A percentile compares a stretch with the other conserved stretches of the same genome.
These are phyloP conservation scores for Coboldia fuscipes DNA, from an alignment of 1,140 invertebrate species.

Conservation along the genomic window DNA sequence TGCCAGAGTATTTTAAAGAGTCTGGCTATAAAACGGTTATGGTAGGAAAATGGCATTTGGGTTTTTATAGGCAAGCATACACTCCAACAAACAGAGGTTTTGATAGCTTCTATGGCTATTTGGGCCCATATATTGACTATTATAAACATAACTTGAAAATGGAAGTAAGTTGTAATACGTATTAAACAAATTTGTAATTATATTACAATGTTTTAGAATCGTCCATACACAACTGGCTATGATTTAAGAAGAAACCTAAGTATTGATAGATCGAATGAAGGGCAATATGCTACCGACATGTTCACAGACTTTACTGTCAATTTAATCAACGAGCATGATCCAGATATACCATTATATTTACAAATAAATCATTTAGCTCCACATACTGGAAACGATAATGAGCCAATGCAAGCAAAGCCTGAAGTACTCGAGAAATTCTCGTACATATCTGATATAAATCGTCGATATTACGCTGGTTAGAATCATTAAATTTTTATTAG, in stretches of 20 bases:
- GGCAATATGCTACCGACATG: slow-evolving; percentile 55
- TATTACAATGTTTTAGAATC: slow-evolving; percentile 1
- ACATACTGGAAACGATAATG: slow-evolving; percentile 44
- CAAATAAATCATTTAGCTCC: slow-evolving; percentile 59
- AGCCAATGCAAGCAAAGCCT: slow-evolving; percentile 53
- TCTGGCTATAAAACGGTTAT: slow-evolving; percentile 61
- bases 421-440: slow-evolving; percentile 48
- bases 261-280: slow-evolving; percentile 29
- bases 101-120: slow-evolving; percentile 66
- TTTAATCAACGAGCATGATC: slow-evolving; percentile 41
- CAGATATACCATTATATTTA: slow-evolving; percentile 44
- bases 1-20: slow-evolving; percentile 53
- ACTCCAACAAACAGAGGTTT: slow-evolving; percentile 65
- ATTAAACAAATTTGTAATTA: not conserved
- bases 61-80: slow-evolving; percentile 42
- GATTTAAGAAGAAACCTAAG: slow-evolving; percentile 44
- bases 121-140: slow-evolving; percentile 63
- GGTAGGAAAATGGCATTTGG: slow-evolving; percentile 82
- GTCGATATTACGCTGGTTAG: slow-evolving; percentile 58
- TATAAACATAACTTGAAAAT: slow-evolving; percentile 43
- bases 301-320: slow-evolving; percentile 48
- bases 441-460: slow-evolving; percentile 46
- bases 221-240: slow-evolving; percentile 25
- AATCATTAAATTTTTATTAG: slow-evolving; percentile 6
- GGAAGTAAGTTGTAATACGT: slow-evolving; percentile 19